Base-by-base conservation (phyloP, 2,797 vertebrate genomes). In the Orestias chungarensis region DNA sequence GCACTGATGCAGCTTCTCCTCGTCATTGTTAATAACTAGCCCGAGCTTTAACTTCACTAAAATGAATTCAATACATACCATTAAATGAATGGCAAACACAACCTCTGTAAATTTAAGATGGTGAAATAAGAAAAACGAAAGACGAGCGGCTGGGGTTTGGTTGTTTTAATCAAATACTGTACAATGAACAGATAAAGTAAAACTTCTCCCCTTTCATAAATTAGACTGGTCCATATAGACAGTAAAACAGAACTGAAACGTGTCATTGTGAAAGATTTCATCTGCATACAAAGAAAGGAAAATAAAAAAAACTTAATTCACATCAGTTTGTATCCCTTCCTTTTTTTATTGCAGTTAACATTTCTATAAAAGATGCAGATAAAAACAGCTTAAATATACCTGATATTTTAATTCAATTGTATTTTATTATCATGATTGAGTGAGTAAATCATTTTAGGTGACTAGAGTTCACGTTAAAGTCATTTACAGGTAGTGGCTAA, bases 81-180 rank as follows among this genome's bases (percentile, higher is more conserved):
- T n/a, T n/a, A n/a, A n/a, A n/a, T n/a, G n/a, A n/a, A n/a, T n/a
- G 40, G 40, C 33, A 49, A 29, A 44, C 0, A 29, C 3, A 70
- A 64, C 14, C 8, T 18, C 35, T 38, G 20, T 3, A 40, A 23
- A 38, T n/a, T 55, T 31, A 66, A 40, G 50, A 59, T 64, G 23
- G 23, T 40, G 44, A 68, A 33, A 23, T 61, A 18, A 66, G 33
- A 20, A 73, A 54, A 17, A 73, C 2, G 4, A 33, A 27, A 27
- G 11, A 18, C 25, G 18, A 50, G 6, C 9, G n/a, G 27, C 66
- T 66, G 8, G 55, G 44, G 55, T 65, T 59, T 65, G 47, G 75
- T 83, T 70, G 66, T 89, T 91, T 92, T 89, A 85, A 68, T 85
- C 81, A 83, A 90, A 89, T 75, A 84, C 82, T 90, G 85, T 92